Conservation (phyloP, 2,113 vertebrate genomes). For the Erythrolamprus reginae region DNA sequence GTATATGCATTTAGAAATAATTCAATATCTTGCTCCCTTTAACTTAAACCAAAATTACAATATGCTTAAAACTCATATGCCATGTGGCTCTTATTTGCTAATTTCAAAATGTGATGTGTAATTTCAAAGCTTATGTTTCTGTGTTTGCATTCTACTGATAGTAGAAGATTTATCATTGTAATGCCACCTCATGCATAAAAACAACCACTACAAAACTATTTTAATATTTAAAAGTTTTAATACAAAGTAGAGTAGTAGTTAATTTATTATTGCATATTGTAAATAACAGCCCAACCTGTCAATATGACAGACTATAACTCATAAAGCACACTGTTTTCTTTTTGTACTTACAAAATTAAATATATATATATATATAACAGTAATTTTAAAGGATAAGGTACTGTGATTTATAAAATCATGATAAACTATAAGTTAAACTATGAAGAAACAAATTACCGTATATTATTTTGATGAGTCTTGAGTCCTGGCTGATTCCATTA, state of each 20-base stretch:
- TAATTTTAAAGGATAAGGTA: not conserved
- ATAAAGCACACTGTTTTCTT: not conserved
- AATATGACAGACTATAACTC: not conserved
- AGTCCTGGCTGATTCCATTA: not conserved
- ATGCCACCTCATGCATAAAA: constrained; percentile 61
- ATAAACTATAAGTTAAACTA: not conserved
- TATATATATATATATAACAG: not conserved
- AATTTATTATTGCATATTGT: constrained; percentile 20
- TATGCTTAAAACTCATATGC: constrained; percentile 38
- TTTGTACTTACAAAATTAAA: not conserved
- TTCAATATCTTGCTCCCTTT: constrained; percentile 19
- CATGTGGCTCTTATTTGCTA: constrained; percentile 56
- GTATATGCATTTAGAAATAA: constrained; percentile 38
- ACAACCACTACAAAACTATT: constrained; percentile 23
- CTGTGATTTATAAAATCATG: constrained; percentile 15
- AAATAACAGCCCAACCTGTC: not conserved
- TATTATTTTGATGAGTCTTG: not conserved
- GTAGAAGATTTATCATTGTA: constrained; percentile 53
- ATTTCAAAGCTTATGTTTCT: constrained; percentile 50
- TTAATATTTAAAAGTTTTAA: constrained; percentile 66
- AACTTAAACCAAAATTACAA: constrained; percentile 49
- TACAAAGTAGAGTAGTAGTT: constrained; percentile 50
- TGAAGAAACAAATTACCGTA: not conserved
- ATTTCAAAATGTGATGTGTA: constrained; percentile 31
- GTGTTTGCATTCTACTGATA: constrained; percentile 48